phyloP scores from a whole-genome alignment of 2,113 vertebrate genomes.

The Dromiciops gliroides region DNA sequence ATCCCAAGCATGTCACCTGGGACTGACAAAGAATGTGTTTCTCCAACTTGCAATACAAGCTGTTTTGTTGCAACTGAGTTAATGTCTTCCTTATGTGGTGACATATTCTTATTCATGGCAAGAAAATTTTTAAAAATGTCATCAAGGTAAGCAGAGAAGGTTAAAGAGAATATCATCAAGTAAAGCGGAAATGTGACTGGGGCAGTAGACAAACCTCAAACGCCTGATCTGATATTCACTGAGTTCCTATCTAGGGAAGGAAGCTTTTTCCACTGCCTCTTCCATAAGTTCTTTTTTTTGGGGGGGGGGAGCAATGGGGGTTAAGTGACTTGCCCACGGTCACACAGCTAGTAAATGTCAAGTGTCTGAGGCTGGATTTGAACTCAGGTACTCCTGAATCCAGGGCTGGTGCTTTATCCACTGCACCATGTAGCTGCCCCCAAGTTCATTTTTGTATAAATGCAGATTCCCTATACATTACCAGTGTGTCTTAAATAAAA shows the following conservation, averaged over 20 bases:
- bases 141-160: background rate
- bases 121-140: background rate
- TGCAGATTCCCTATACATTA: background rate
- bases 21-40: background rate
- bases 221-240: background rate
- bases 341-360: too few relatives aligned
- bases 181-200: background rate
- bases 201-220: background rate
- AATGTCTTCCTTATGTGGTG: background rate
- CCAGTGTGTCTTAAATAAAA: background rate
- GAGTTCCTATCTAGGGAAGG: background rate
- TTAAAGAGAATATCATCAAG: background rate
- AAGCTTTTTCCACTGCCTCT: background rate
- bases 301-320: too few relatives aligned
- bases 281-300: background rate
- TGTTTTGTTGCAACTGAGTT: background rate
- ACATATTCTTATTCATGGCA: background rate
- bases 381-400: too few relatives aligned
- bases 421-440: too few relatives aligned
- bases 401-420: too few relatives aligned
- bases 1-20: background rate
- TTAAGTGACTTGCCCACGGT: too few relatives aligned
- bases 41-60: background rate
- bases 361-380: too few relatives aligned
- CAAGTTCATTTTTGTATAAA: background rate